phyloP scores from a whole-genome alignment of 2,113 vertebrate genomes.

The Lamprotornis superbus region DNA sequence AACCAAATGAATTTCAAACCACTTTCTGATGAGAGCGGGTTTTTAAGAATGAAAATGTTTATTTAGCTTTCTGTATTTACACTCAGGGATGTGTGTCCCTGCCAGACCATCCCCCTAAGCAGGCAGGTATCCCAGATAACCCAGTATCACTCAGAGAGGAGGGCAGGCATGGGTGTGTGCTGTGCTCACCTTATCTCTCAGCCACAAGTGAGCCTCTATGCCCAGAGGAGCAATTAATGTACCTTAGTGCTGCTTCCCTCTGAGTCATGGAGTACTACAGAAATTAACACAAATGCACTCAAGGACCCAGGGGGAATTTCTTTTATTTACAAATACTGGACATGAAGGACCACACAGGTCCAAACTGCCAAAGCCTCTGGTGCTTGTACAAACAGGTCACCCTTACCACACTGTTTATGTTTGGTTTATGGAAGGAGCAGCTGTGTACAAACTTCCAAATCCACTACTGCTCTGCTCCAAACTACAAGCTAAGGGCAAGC shows the following conservation, averaged over 20 bases:
- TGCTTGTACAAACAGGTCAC: not conserved
- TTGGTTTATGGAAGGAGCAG: not conserved
- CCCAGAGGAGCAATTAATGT: not conserved
- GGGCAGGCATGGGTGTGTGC: slow-evolving; percentile 24
- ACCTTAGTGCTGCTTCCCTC: not conserved
- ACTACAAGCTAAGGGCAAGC: not conserved
- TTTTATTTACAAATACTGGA: not conserved
- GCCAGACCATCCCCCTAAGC: not conserved
- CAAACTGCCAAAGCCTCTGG: not conserved
- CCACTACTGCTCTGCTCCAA: not conserved
- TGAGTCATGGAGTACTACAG: not conserved
- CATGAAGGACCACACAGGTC: not conserved
- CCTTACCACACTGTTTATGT: not conserved
- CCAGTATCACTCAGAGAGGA: not conserved
- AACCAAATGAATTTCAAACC: not conserved
- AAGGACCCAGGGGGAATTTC: not conserved
- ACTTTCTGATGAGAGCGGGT: not conserved
- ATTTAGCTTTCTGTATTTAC: not conserved
- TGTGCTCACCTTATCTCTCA: slow-evolving; percentile 34
- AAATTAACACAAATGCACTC: not conserved
- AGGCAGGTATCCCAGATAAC: slow-evolving; percentile 51
- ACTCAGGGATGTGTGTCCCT: not conserved
- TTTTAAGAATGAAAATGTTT: not conserved
- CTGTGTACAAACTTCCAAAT: not conserved
- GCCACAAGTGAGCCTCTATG: not conserved